Percentiles rank a stretch among this genome's conserved stretches.
These are phyloP conservation scores for Epizoanthus scotinus DNA, from an alignment of 92 coral and sea anemone genomes.

Conservation along the genomic window DNA sequence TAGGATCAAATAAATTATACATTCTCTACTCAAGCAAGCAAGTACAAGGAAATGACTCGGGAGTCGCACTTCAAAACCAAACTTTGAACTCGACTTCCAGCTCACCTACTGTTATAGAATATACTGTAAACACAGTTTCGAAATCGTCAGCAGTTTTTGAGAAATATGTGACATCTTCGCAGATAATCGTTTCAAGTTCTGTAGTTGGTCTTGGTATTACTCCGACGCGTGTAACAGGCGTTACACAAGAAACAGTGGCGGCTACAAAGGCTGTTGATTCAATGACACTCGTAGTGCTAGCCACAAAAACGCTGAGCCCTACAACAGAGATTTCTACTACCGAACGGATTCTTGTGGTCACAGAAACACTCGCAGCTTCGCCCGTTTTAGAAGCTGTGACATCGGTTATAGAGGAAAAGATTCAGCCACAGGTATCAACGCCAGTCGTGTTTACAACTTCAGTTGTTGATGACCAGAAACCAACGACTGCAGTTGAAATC, in stretches of 20 bases:
- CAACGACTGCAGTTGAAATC: background rate
- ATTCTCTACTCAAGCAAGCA: conserved; percentile 1
- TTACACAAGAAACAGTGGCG: conserved; percentile 18
- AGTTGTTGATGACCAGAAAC: background rate
- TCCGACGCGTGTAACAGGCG: conserved; percentile 10
- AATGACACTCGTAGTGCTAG: background rate
- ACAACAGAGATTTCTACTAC: background rate
- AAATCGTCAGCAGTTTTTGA: background rate
- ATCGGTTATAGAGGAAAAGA: background rate
- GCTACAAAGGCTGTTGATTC: background rate
- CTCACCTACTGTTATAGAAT: background rate
- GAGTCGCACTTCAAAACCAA: conserved; percentile 2
- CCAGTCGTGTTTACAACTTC: background rate
- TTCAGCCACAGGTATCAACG: conserved; percentile 18
- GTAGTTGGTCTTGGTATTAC: background rate
- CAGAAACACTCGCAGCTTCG: conserved; percentile 8
- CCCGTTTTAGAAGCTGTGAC: conserved; percentile 7
- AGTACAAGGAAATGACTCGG: background rate
- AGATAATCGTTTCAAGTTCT: conserved; percentile 4
- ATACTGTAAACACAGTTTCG: background rate
- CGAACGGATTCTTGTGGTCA: background rate
- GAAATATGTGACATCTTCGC: background rate
- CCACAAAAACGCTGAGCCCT: background rate
- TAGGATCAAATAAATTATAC: background rate
- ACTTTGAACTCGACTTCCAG: background rate